Evolutionary conservation across 2,797 vertebrate species (phyloP).

Genomic region (Etheostoma nigrum): DNA sequence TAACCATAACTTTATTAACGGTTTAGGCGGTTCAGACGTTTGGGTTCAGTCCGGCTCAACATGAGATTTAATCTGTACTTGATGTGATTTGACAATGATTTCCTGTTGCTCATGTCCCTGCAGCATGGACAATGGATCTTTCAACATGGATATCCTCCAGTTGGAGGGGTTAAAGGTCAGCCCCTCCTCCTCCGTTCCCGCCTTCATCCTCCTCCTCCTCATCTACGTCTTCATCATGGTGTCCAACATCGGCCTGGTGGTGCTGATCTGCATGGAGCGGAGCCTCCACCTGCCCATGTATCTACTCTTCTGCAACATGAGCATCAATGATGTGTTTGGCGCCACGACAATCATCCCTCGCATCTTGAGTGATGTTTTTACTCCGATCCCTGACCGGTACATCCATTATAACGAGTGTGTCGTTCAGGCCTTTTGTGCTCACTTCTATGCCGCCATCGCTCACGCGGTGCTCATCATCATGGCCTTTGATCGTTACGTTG

Average conservation of each 20-base stretch:
- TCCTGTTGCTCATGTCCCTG: background rate
- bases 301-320: slow-evolving; percentile 85
- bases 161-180: slow-evolving; percentile 48
- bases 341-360: slow-evolving; percentile 63
- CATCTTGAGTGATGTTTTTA: slow-evolving; percentile 78
- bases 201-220: slow-evolving; percentile 55
- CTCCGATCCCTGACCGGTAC: slow-evolving; percentile 65
- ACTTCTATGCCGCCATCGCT: slow-evolving; percentile 78
- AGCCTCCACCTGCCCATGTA: slow-evolving; percentile 85
- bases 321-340: slow-evolving; percentile 77
- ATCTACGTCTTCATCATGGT: slow-evolving; percentile 62
- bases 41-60: no score
- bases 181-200: slow-evolving; percentile 17
- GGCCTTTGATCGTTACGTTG: slow-evolving; percentile 86
- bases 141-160: slow-evolving; percentile 11
- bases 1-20: no score
- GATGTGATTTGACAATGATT: no score
- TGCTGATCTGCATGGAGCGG: slow-evolving; percentile 55
- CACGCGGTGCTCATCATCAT: slow-evolving; percentile 84
- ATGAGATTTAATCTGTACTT: no score
- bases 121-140: slow-evolving; percentile 53
- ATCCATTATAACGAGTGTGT: slow-evolving; percentile 76
- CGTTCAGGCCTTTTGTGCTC: slow-evolving; percentile 83
- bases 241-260: slow-evolving; percentile 54
- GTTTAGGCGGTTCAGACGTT: no score